Evolutionary conservation across 2,113 vertebrate species (phyloP).

Genomic region (Sterrhoptilus dennistouni): DNA sequence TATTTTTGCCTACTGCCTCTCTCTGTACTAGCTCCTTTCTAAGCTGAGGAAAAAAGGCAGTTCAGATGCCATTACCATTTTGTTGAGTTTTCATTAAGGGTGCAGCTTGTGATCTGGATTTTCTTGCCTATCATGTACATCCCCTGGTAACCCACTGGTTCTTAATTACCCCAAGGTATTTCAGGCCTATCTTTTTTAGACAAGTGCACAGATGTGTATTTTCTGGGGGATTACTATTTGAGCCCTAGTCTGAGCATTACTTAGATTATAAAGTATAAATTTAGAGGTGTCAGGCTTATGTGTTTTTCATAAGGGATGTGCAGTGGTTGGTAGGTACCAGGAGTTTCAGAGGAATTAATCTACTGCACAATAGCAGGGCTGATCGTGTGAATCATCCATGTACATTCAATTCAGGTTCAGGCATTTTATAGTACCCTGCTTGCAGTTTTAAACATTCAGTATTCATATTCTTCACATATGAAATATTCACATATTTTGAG

Average conservation of each 20-base stretch:
- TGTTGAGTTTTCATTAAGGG: not conserved
- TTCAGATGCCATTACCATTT: not conserved
- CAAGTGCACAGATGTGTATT: not conserved
- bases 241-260: not conserved
- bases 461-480: not conserved
- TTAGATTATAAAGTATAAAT: constrained; percentile 25
- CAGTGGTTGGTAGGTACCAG: not conserved
- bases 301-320: constrained; percentile 25
- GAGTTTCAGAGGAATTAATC: constrained; percentile 14
- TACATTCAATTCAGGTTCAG: not conserved
- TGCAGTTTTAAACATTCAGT: not conserved
- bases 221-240: not conserved
- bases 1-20: not conserved
- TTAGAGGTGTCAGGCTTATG: not conserved
- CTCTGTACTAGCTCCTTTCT: not conserved
- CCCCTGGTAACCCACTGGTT: not conserved
- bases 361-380: not conserved
- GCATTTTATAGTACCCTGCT: not conserved
- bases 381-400: not conserved
- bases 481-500: not conserved
- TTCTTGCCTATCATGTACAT: not conserved
- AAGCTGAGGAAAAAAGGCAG: not conserved
- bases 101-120: not conserved
- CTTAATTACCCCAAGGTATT: constrained; percentile 37
- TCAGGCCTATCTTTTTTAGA: not conserved